Percentiles rank a stretch among this genome's conserved stretches.
These are phyloP conservation scores for Gasteruption jaculator DNA, from an alignment of 2,888 invertebrate species.

Conservation along the genomic window DNA sequence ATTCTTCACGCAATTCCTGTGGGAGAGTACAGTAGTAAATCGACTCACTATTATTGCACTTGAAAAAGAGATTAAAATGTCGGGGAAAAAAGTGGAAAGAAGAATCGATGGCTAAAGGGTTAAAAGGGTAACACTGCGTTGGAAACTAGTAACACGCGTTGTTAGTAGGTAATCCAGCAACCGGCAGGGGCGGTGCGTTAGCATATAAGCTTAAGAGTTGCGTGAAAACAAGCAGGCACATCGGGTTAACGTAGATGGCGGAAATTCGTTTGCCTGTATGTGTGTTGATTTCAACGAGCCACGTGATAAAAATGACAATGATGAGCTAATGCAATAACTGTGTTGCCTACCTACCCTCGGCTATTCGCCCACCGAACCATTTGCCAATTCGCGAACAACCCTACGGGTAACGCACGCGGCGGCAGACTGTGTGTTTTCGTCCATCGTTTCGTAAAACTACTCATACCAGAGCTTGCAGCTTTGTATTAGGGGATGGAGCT, in stretches of 20 bases:
- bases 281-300: slow-evolving; percentile 46
- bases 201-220: slow-evolving; percentile 34
- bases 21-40: no score
- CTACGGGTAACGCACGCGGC: no score
- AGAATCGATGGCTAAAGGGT: no score
- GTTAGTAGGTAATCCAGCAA: slow-evolving; percentile 43
- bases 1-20: no score
- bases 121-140: slow-evolving; percentile 33
- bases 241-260: no score
- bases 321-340: slow-evolving; percentile 51
- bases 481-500: no score
- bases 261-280: no score
- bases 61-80: slow-evolving; percentile 23
- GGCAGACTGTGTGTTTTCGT: no score
- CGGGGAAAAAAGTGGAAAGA: slow-evolving; percentile 16
- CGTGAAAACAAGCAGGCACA: slow-evolving; percentile 34
- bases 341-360: slow-evolving; percentile 40
- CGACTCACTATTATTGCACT: no score
- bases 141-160: slow-evolving; percentile 41
- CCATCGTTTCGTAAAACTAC: no score
- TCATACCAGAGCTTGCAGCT: no score
- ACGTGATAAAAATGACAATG: slow-evolving; percentile 51
- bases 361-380: slow-evolving; percentile 25
- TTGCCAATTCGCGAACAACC: slow-evolving; percentile 31
- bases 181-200: slow-evolving; percentile 22